phyloP scores from a whole-genome alignment of 2,797 vertebrate species.

The Gallinago solitaria region DNA sequence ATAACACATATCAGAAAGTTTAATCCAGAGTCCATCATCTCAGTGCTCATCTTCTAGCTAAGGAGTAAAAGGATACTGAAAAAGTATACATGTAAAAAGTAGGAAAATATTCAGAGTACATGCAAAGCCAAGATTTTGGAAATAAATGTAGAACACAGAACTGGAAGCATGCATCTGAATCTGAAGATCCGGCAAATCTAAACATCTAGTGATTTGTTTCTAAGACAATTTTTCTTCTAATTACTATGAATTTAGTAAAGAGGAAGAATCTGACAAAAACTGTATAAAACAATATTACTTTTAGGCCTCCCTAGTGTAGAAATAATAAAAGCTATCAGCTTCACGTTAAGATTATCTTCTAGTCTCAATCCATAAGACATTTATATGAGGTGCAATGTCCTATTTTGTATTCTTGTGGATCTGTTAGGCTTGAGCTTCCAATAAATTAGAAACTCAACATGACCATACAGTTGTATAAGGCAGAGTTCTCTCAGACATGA shows the following conservation, averaged over 20 bases:
- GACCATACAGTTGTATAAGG: background rate
- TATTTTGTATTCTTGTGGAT: background rate
- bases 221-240: background rate
- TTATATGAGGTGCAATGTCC: background rate
- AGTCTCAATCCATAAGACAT: background rate
- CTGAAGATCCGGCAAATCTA: background rate
- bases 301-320: background rate
- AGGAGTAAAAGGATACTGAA: background rate
- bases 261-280: background rate
- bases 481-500: background rate
- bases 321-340: background rate
- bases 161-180: background rate
- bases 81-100: background rate
- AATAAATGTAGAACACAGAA: accelerated
- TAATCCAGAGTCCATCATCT: background rate
- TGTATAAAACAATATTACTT: background rate
- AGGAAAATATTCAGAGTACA: background rate
- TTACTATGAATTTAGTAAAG: background rate
- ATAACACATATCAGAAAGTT: background rate
- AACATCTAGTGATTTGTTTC: background rate
- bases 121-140: background rate
- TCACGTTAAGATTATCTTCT: background rate
- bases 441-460: background rate
- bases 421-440: background rate
- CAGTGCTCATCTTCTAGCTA: background rate